phyloP scores from a whole-genome alignment of 2,797 vertebrate genomes.

The Glossophaga mutica region DNA sequence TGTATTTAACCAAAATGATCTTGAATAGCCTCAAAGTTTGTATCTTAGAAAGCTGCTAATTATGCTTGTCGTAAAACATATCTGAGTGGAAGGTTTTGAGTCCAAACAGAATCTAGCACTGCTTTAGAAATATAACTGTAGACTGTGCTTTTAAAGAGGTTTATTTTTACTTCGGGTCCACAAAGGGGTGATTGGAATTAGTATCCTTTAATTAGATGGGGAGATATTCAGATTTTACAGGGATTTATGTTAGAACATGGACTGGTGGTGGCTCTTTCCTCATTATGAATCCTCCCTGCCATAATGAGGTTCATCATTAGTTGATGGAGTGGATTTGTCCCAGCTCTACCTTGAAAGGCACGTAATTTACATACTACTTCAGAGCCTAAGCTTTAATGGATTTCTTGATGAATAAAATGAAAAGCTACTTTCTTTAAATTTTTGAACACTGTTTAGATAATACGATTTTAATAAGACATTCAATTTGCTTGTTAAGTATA shows the following conservation, averaged over 20 bases:
- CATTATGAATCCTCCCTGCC: slow-evolving; percentile 96
- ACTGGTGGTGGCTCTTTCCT: slow-evolving; percentile 94
- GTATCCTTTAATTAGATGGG: slow-evolving; percentile 99
- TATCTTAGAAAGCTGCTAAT: slow-evolving; percentile 41
- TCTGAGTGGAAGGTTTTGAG: slow-evolving; percentile 50
- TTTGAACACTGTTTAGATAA: slow-evolving; percentile 92
- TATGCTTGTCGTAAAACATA: slow-evolving; percentile 59
- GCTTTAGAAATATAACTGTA: slow-evolving; percentile 61
- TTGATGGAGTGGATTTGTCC: slow-evolving; percentile 99
- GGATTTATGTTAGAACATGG: slow-evolving; percentile 96
- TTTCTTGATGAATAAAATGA: slow-evolving; percentile 99
- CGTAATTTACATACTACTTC: slow-evolving; percentile 97
- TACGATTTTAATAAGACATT: slow-evolving; percentile 88
- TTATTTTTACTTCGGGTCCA: slow-evolving; percentile 83
- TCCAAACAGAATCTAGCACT: slow-evolving; percentile 75
- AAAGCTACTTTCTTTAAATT: slow-evolving; percentile 94
- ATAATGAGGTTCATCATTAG: slow-evolving; percentile 99
- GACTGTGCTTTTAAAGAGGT: slow-evolving; percentile 59
- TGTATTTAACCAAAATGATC: slow-evolving; percentile 68
- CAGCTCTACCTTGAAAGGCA: slow-evolving; percentile 98
- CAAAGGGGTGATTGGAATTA: slow-evolving; percentile 93
- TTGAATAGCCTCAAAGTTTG: slow-evolving; percentile 72
- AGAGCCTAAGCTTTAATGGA: slow-evolving; percentile 96
- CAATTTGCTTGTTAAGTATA: slow-evolving; percentile 87
- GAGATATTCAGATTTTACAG: slow-evolving; percentile 99